A percentile compares a stretch with the other conserved stretches of the same genome.
These are phyloP conservation scores for Ptilonorhynchus violaceus DNA, from an alignment of 2,113 vertebrate genomes.

Conservation along the genomic window DNA sequence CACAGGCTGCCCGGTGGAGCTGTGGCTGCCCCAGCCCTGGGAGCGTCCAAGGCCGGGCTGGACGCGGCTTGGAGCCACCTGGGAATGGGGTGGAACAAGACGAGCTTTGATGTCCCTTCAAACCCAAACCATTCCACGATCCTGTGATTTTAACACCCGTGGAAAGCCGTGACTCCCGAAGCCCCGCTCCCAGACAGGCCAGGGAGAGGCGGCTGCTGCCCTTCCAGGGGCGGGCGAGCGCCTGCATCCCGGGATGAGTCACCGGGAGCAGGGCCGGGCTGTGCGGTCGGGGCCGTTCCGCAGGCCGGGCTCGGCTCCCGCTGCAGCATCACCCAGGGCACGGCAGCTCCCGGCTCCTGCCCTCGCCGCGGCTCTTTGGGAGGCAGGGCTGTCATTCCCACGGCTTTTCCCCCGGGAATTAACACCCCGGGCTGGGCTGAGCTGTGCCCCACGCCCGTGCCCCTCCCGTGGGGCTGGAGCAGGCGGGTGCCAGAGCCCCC, in stretches of 20 bases:
- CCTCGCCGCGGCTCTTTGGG: background rate
- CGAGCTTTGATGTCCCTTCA: accelerated
- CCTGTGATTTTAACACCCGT: accelerated
- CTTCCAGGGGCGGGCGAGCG: background rate
- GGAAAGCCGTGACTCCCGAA: background rate
- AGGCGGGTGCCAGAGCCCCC: background rate
- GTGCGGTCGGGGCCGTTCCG: background rate
- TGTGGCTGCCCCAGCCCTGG: background rate
- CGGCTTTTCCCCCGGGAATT: background rate
- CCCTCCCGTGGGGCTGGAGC: background rate
- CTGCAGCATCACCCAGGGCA: background rate
- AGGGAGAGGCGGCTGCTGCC: background rate
- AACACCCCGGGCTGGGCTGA: background rate
- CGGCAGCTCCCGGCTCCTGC: background rate
- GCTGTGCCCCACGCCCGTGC: background rate
- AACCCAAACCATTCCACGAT: accelerated
- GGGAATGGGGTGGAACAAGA: background rate
- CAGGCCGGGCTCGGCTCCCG: background rate
- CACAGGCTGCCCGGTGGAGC: background rate
- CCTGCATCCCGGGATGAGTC: background rate
- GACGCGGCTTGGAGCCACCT: accelerated
- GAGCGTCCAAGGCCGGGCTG: background rate
- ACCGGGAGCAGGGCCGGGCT: background rate
- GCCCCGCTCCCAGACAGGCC: background rate
- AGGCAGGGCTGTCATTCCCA: background rate